Conservation (phyloP, 1,140 invertebrate species). For the Halictus rubicundus region DNA sequence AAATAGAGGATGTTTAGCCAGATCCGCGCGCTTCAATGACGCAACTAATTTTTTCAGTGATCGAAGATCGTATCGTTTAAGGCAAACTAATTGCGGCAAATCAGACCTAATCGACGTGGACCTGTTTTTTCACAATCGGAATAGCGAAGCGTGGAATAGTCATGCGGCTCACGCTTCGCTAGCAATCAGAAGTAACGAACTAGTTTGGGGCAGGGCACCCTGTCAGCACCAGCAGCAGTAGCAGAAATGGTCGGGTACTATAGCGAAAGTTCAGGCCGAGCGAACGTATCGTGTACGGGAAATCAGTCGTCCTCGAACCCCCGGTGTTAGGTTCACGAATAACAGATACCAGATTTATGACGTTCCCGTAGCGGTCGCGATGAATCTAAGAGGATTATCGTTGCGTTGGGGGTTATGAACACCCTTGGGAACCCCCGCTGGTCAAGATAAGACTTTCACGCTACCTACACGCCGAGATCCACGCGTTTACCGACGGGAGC, state of each 20-base stretch:
- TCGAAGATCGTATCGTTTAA: too few relatives aligned
- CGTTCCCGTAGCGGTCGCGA: slow-evolving; percentile 22
- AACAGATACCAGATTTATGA: slow-evolving; percentile 45
- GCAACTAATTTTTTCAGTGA: too few relatives aligned
- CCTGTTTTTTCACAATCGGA: not conserved
- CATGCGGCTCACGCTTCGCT: not conserved
- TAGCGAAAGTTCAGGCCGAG: not conserved
- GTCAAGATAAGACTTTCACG: slow-evolving; percentile 65
- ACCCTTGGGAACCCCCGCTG: slow-evolving; percentile 62
- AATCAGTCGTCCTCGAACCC: slow-evolving; percentile 10
- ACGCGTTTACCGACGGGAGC: slow-evolving; percentile 41
- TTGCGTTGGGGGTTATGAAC: slow-evolving; percentile 52
- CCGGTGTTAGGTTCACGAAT: not conserved
- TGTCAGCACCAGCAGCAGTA: not conserved
- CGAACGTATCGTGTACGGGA: slow-evolving; percentile 3
- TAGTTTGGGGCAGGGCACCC: not conserved
- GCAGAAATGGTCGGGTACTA: not conserved
- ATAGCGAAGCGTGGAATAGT: not conserved
- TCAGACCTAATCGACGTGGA: not conserved
- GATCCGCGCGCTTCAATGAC: too few relatives aligned
- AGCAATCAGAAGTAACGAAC: not conserved
- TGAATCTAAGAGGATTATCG: slow-evolving; percentile 47
- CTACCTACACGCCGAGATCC: slow-evolving; percentile 46
- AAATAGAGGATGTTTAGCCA: too few relatives aligned
- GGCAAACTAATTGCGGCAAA: not conserved